Conservation (phyloP, 2,888 invertebrate species). For the Spicauda simplicius region DNA sequence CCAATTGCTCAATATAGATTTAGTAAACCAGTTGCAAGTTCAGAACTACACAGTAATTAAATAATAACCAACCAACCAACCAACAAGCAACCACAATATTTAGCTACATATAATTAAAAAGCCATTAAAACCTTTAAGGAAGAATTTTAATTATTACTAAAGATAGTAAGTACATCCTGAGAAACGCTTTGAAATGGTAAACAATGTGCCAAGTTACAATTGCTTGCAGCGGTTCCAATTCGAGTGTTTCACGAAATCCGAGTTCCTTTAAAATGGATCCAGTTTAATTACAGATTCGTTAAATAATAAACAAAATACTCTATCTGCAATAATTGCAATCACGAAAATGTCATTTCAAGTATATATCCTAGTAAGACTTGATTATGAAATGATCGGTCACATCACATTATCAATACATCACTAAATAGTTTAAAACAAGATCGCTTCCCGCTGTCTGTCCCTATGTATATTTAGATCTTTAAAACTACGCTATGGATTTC, state of each 20-base stretch:
- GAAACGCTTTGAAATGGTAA: slow-evolving; percentile 28
- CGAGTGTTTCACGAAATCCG: slow-evolving; percentile 14
- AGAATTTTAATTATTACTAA: slow-evolving; percentile 25
- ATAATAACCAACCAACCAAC: too few relatives aligned
- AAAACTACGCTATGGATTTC: too few relatives aligned
- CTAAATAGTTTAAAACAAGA: too few relatives aligned
- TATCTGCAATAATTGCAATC: background rate
- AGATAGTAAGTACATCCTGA: slow-evolving; percentile 10
- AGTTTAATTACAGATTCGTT: slow-evolving; percentile 34
- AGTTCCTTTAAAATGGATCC: slow-evolving; percentile 23
- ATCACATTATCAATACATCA: too few relatives aligned
- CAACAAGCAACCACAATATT: too few relatives aligned
- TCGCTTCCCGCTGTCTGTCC: too few relatives aligned
- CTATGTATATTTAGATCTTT: too few relatives aligned
- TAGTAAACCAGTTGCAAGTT: too few relatives aligned
- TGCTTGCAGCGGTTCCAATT: slow-evolving; percentile 19
- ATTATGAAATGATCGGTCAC: too few relatives aligned
- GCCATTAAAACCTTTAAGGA: slow-evolving; percentile 3
- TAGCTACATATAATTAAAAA: background rate
- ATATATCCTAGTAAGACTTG: background rate
- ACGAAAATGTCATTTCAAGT: background rate
- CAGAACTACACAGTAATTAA: too few relatives aligned
- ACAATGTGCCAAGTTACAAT: slow-evolving; percentile 31
- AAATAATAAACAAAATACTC: slow-evolving; percentile 29
- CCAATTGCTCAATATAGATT: too few relatives aligned